These are phyloP conservation scores for Sminthurides bifidus DNA, from an alignment of 1,140 invertebrate genomes.

Conservation along the genomic window DNA sequence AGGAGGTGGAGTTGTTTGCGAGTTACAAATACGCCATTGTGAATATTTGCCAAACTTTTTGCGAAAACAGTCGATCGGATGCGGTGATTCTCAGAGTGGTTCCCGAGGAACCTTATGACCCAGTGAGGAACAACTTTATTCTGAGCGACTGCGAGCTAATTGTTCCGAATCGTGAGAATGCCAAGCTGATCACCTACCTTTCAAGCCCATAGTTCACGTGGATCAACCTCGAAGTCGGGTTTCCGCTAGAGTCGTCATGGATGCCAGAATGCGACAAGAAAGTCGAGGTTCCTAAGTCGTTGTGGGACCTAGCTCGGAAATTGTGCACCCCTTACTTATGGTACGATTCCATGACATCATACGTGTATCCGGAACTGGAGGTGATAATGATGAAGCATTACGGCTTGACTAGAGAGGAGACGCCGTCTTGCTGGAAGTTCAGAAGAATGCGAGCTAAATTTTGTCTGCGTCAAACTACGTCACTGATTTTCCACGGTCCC, in stretches of 20 bases:
- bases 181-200: neutral
- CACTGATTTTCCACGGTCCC: conserved; percentile 11
- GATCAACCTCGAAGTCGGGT: neutral
- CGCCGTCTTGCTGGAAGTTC: neutral
- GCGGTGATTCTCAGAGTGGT: neutral
- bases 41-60: neutral
- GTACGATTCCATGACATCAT: neutral
- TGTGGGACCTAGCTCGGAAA: neutral
- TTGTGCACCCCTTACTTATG: neutral
- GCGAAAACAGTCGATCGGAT: neutral
- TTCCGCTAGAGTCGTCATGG: neutral
- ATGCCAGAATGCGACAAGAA: neutral
- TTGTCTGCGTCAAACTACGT: conserved; percentile 5
- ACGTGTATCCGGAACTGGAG: neutral
- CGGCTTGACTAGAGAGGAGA: neutral
- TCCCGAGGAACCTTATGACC: neutral
- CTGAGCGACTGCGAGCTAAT: neutral
- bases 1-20: neutral
- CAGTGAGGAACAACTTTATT: neutral
- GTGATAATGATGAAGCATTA: neutral
- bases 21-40: neutral
- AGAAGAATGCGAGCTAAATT: conserved; percentile 10
- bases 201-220: neutral
- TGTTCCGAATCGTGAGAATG: neutral
- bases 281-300: neutral